These are phyloP conservation scores for Noctua pronuba DNA, from an alignment of 2,888 invertebrate genomes.

Conservation along the genomic window DNA sequence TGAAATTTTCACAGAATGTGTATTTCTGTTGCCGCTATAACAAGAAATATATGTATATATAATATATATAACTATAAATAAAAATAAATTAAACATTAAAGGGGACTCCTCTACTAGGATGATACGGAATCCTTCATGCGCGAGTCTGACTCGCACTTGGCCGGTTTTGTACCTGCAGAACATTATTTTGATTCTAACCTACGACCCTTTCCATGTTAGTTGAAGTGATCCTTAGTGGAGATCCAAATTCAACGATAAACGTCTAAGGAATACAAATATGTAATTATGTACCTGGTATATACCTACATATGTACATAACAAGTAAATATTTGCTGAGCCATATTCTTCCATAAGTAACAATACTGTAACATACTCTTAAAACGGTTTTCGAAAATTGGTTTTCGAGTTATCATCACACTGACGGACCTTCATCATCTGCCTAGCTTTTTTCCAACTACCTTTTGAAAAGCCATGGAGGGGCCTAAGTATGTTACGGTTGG, in stretches of 20 bases:
- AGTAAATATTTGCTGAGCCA: not conserved
- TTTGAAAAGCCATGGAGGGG: not conserved
- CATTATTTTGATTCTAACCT: not conserved
- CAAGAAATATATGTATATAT: too few species aligned
- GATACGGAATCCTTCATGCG: too few species aligned
- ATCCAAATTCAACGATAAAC: not conserved
- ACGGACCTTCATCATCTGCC: not conserved
- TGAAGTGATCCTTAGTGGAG: slow-evolving; percentile 17
- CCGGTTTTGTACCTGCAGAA: not conserved
- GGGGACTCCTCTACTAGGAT: too few species aligned
- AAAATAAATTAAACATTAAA: too few species aligned
- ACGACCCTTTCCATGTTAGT: not conserved
- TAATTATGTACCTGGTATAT: not conserved
- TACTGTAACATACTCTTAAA: not conserved
- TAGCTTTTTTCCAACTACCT: not conserved
- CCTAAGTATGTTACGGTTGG: not conserved
- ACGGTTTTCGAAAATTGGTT: not conserved
- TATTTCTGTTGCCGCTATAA: too few species aligned
- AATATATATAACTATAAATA: too few species aligned
- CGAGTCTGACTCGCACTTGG: too few species aligned
- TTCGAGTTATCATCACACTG: not conserved
- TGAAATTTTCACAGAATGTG: too few species aligned
- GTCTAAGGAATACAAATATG: not conserved
- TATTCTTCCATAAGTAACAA: not conserved
- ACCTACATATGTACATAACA: too few species aligned